A percentile compares a stretch with the other conserved stretches of the same genome.
Evolutionary conservation across 2,888 invertebrate genomes (phyloP).

Genomic region (Caenorhabditis sp.): DNA sequence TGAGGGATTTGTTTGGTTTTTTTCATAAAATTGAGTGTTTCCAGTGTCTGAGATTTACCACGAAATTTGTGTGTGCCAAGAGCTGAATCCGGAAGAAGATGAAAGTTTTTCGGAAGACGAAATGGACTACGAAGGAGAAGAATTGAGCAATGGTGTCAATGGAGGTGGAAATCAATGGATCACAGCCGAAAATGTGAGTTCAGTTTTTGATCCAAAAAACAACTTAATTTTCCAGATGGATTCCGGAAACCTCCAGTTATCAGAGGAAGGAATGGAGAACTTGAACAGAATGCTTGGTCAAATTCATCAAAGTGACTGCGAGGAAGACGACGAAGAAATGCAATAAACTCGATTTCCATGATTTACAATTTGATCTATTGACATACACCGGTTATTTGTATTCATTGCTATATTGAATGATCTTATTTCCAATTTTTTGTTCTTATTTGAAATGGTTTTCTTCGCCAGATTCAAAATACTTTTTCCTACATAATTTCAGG

Average conservation of each 20-base stretch:
- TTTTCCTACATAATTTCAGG: not conserved
- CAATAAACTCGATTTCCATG: conserved; percentile 6
- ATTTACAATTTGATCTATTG: conserved; percentile 4
- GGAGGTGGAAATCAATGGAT: conserved; percentile 37
- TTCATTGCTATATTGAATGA: not conserved
- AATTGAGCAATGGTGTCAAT: conserved; percentile 4
- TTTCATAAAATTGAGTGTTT: no score
- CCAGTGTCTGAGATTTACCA: conserved; percentile 79
- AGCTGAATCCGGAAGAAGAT: conserved; percentile 82
- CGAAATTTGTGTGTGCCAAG: conserved; percentile 82
- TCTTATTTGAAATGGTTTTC: no score
- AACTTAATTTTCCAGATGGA: conserved; percentile 26
- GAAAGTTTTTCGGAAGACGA: conserved; percentile 72
- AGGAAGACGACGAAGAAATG: conserved; percentile 27
- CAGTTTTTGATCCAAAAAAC: not conserved
- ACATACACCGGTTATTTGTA: not conserved
- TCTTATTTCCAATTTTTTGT: not conserved
- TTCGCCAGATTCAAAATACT: no score
- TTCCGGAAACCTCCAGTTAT: conserved; percentile 41
- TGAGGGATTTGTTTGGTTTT: no score
- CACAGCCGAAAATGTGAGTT: conserved; percentile 50
- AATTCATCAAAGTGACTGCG: conserved; percentile 1
- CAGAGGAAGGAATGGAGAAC: conserved; percentile 61
- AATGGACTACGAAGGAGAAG: conserved; percentile 19
- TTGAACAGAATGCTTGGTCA: conserved; percentile 55